Conservation (phyloP, 2,113 vertebrate genomes). For the Orthonyx spaldingii region DNA sequence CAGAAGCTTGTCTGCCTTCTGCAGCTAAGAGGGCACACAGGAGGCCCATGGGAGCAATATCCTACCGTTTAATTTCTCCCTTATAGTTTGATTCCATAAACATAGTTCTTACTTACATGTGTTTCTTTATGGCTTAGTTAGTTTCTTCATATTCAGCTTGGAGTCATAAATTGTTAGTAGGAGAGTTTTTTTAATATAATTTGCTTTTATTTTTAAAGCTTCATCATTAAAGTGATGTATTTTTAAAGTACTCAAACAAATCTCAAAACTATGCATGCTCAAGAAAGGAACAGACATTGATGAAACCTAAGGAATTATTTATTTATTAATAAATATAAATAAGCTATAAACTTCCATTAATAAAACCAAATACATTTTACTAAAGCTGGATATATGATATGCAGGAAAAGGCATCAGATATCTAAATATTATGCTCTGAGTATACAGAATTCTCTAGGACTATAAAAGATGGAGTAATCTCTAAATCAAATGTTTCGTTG, state of each 20-base stretch:
- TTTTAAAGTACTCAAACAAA: neutral
- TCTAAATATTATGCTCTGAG: neutral
- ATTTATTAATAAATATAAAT: neutral
- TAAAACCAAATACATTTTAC: neutral
- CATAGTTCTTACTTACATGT: neutral
- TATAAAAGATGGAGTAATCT: neutral
- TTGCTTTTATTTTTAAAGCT: neutral
- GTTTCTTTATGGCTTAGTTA: neutral
- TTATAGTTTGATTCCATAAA: neutral
- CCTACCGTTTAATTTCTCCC: neutral
- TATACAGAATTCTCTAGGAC: neutral
- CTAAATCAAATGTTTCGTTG: neutral
- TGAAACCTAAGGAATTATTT: neutral
- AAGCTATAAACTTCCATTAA: neutral
- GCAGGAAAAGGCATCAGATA: neutral
- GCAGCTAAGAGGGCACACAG: accelerated
- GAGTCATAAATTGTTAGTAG: neutral
- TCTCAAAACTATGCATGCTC: neutral
- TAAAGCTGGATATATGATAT: neutral
- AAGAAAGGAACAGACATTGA: neutral
- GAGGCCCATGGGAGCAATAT: neutral
- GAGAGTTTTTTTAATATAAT: neutral
- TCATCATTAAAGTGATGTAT: neutral
- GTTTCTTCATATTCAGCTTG: neutral
- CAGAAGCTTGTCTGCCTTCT: neutral